A percentile compares a stretch with the other conserved stretches of the same genome.
Conservation (phyloP, 1,140 invertebrate species). For the Drosophila micromelanica region DNA sequence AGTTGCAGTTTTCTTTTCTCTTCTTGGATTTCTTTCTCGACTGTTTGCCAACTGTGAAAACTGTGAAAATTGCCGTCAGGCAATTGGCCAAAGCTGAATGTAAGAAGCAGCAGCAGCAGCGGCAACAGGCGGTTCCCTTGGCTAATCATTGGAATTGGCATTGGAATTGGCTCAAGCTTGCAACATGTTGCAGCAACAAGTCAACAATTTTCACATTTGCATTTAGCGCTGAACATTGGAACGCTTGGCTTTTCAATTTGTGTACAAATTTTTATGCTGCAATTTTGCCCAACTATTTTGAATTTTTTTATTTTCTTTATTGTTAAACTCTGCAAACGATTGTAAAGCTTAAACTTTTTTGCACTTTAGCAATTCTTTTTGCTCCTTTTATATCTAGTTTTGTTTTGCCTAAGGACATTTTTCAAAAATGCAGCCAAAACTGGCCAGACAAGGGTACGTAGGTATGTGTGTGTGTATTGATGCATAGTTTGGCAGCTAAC, state of each 20-base stretch:
- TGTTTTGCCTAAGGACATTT: constrained; percentile 37
- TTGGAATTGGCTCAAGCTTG: constrained; percentile 29
- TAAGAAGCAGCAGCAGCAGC: background rate
- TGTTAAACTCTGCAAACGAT: constrained; percentile 39
- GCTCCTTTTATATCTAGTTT: constrained; percentile 1
- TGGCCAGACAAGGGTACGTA: background rate
- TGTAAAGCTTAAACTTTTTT: constrained; percentile 37
- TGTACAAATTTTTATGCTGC: constrained; percentile 5
- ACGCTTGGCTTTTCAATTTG: constrained; percentile 21
- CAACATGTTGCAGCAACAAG: constrained; percentile 70
- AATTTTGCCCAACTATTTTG: constrained; percentile 25
- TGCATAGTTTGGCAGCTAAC: constrained; percentile 53
- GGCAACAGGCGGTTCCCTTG: constrained; percentile 55
- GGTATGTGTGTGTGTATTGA: constrained; percentile 23
- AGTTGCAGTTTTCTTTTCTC: constrained; percentile 41
- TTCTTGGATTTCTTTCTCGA: constrained; percentile 13
- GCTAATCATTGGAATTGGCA: constrained; percentile 56
- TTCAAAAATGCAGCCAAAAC: constrained; percentile 33
- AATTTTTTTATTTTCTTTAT: constrained; percentile 17
- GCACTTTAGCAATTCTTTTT: constrained; percentile 31
- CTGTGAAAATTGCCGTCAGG: constrained; percentile 67
- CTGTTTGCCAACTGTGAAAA: constrained; percentile 50
- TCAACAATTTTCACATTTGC: constrained; percentile 28
- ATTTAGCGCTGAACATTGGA: constrained; percentile 1
- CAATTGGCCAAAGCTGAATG: constrained; percentile 49